A percentile compares a stretch with the other conserved stretches of the same genome.
These are phyloP conservation scores for Bombyx mandarina DNA, from an alignment of 1,140 invertebrate species.

Conservation along the genomic window DNA sequence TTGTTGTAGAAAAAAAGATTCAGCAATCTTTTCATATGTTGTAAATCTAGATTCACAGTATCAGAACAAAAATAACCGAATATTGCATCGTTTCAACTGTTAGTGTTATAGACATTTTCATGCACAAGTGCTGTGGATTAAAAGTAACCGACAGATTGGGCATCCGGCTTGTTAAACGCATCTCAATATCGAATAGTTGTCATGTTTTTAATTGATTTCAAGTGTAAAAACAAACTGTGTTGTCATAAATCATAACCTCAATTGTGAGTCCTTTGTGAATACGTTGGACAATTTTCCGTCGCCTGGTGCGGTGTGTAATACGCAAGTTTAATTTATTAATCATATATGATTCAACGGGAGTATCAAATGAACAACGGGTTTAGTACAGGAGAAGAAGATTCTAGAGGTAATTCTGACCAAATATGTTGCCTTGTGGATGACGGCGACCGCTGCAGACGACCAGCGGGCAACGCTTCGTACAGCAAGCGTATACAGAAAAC, in stretches of 20 bases:
- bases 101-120: constrained; percentile 29
- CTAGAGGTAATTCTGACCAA: constrained; percentile 86
- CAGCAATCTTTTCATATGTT: no score
- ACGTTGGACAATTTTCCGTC: constrained; percentile 43
- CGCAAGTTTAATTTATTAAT: constrained; percentile 44
- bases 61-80: no score
- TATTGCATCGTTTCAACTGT: no score
- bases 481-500: constrained; percentile 97
- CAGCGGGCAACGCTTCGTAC: constrained; percentile 96
- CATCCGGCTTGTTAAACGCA: constrained; percentile 19
- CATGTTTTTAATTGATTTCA: constrained; percentile 33
- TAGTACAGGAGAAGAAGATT: constrained; percentile 92
- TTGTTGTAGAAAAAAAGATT: no score
- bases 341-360: constrained; percentile 72
- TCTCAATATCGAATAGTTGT: constrained; percentile 16
- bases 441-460: constrained; percentile 85
- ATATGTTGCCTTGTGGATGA: constrained; percentile 96
- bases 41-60: no score
- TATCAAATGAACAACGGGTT: constrained; percentile 84
- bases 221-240: constrained; percentile 42
- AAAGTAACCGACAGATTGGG: constrained; percentile 16
- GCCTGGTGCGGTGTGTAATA: constrained; percentile 38
- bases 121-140: constrained; percentile 42
- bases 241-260: constrained; percentile 60
- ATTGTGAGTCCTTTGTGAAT: constrained; percentile 49